Percentiles rank a stretch among this genome's conserved stretches.
Conservation (phyloP, 2,113 vertebrate genomes). For the Alosa alosa region DNA sequence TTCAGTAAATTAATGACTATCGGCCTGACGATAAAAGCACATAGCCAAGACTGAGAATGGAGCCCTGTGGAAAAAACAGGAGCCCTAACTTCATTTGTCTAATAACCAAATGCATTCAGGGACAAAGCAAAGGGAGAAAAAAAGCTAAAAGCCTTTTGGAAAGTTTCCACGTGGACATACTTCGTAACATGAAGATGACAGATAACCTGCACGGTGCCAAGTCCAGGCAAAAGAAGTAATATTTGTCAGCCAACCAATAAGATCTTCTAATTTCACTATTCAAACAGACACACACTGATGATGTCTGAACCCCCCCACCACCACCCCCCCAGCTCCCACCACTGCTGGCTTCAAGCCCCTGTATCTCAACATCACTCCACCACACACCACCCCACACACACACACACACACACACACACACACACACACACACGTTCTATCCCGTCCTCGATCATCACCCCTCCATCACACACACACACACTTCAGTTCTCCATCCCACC, state of each 20-base stretch:
- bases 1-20: slow-evolving; percentile 96
- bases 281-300: slow-evolving; percentile 38
- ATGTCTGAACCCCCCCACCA: neutral
- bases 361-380: neutral
- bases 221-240: slow-evolving; percentile 35
- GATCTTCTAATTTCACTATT: slow-evolving; percentile 48
- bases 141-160: slow-evolving; percentile 72
- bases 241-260: slow-evolving; percentile 45
- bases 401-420: neutral
- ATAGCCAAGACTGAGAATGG: slow-evolving; percentile 86
- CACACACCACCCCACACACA: neutral
- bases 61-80: slow-evolving; percentile 65
- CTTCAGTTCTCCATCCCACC: neutral
- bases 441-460: neutral
- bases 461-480: neutral
- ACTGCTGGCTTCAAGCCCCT: neutral
- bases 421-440: neutral
- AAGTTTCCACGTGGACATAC: slow-evolving; percentile 71
- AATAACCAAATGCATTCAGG: slow-evolving; percentile 79
- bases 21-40: slow-evolving; percentile 90
- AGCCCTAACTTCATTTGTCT: slow-evolving; percentile 79
- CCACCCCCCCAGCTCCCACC: neutral
- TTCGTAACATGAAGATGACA: slow-evolving; percentile 64
- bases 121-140: slow-evolving; percentile 27
- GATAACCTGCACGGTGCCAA: slow-evolving; percentile 40